Evolutionary conservation across 2,888 invertebrate species (phyloP).

Genomic region (Calameuta filiformis): DNA sequence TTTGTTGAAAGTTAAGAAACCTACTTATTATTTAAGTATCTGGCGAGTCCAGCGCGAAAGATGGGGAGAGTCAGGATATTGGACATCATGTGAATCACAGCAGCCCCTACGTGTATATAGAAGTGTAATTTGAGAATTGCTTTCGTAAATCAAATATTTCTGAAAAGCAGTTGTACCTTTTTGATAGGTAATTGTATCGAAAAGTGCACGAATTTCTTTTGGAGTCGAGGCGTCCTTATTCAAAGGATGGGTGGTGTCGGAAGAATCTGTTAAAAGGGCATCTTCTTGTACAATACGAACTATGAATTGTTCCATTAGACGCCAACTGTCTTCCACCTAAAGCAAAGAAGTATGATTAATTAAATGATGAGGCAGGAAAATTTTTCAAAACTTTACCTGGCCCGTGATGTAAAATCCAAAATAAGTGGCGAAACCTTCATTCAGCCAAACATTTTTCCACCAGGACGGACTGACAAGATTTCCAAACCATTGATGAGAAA

Average conservation of each 20-base stretch:
- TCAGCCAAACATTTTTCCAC: conserved; percentile 64
- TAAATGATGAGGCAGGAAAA: neutral
- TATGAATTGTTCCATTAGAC: conserved; percentile 71
- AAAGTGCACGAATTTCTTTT: conserved; percentile 68
- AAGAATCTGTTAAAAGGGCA: conserved; percentile 63
- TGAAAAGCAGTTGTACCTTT: conserved; percentile 68
- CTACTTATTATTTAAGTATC: conserved; percentile 44
- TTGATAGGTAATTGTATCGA: conserved; percentile 72
- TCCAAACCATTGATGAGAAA: conserved; percentile 70
- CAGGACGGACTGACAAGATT: conserved; percentile 61
- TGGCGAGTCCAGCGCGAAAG: conserved; percentile 64
- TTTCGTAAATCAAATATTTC: too few species aligned
- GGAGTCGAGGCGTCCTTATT: conserved; percentile 68
- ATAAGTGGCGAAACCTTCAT: conserved; percentile 69
- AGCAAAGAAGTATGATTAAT: neutral
- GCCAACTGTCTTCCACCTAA: conserved; percentile 64
- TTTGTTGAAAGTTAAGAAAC: conserved; percentile 38
- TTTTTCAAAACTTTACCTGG: conserved; percentile 37
- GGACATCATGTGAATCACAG: conserved; percentile 71
- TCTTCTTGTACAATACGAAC: conserved; percentile 65
- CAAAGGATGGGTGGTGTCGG: conserved; percentile 69
- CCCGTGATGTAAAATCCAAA: conserved; percentile 65
- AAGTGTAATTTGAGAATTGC: too few species aligned
- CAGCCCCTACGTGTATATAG: conserved; percentile 58
- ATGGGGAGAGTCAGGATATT: conserved; percentile 65